Conservation (phyloP, 92 coral and sea anemone genomes). For the Virgularia gustaviana region DNA sequence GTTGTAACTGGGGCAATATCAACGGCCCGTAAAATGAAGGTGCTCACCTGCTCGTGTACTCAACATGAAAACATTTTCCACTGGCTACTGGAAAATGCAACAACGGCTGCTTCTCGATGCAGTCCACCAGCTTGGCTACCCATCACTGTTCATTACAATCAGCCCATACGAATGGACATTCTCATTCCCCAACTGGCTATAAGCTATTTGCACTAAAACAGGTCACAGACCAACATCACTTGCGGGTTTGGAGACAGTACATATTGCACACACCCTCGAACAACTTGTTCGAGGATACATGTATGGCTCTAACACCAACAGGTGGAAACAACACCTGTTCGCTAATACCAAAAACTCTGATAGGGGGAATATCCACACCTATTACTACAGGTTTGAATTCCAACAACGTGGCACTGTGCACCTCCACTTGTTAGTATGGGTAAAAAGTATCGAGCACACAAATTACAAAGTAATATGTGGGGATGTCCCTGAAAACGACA, state of each 20-base stretch:
- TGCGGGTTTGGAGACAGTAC: too few relatives aligned
- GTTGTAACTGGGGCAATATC: constrained; percentile 24
- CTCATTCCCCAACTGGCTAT: too few relatives aligned
- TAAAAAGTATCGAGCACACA: background rate
- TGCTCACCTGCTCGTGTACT: constrained; percentile 15
- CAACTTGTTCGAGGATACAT: too few relatives aligned
- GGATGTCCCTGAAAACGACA: background rate
- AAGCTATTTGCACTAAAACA: background rate
- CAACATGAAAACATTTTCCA: too few relatives aligned
- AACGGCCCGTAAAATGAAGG: background rate
- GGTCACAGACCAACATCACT: constrained; percentile 17
- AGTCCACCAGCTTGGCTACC: constrained; percentile 13
- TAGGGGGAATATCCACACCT: too few relatives aligned
- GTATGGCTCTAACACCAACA: too few relatives aligned
- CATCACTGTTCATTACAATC: too few relatives aligned
- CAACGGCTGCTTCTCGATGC: constrained; percentile 9
- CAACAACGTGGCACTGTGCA: constrained; percentile 41
- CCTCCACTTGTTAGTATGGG: constrained; percentile 27
- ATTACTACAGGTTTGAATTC: constrained; percentile 41
- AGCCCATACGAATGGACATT: too few relatives aligned
- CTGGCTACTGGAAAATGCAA: too few relatives aligned
- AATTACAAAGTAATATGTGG: background rate
- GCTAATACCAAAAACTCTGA: constrained; percentile 3
- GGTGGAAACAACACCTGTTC: too few relatives aligned
- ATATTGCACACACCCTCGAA: background rate